phyloP scores from a whole-genome alignment of 2,797 vertebrate species.

The Hippocampus kuda region DNA sequence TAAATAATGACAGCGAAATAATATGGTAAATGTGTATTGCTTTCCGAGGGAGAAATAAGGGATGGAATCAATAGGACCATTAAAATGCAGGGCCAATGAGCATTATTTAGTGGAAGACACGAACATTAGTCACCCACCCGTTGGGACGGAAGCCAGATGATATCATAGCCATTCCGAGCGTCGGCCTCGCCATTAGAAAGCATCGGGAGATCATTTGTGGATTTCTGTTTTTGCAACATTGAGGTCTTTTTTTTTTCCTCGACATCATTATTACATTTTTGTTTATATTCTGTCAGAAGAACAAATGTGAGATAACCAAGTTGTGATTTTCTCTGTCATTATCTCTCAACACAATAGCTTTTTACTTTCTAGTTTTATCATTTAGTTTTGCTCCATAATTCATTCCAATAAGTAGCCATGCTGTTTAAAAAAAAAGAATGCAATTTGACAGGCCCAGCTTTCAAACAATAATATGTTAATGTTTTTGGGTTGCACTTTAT shows the following conservation, averaged over 20 bases:
- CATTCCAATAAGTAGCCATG: neutral
- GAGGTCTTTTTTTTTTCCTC: neutral
- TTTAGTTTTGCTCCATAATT: neutral
- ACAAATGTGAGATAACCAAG: neutral
- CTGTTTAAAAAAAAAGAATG: neutral
- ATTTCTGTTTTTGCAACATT: conserved; percentile 6
- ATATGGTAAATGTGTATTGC: conserved; percentile 24
- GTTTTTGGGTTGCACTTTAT: too few relatives aligned
- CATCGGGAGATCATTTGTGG: conserved; percentile 19
- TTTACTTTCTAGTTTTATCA: neutral
- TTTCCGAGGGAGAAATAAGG: conserved; percentile 25
- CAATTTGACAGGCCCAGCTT: neutral
- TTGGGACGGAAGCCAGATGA: conserved; percentile 47
- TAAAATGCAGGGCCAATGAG: conserved; percentile 39
- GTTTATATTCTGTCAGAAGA: neutral
- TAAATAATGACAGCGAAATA: conserved; percentile 18
- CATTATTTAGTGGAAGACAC: conserved; percentile 46
- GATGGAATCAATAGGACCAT: conserved; percentile 49
- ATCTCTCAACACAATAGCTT: neutral
- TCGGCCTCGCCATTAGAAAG: conserved; percentile 22
- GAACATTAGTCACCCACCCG: conserved; percentile 39
- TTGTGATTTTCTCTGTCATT: neutral
- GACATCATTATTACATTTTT: neutral
- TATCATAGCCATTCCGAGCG: conserved; percentile 39
- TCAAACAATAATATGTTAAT: neutral